Evolutionary conservation across 2,888 invertebrate genomes (phyloP).

Genomic region (Sesia bembeciformis): DNA sequence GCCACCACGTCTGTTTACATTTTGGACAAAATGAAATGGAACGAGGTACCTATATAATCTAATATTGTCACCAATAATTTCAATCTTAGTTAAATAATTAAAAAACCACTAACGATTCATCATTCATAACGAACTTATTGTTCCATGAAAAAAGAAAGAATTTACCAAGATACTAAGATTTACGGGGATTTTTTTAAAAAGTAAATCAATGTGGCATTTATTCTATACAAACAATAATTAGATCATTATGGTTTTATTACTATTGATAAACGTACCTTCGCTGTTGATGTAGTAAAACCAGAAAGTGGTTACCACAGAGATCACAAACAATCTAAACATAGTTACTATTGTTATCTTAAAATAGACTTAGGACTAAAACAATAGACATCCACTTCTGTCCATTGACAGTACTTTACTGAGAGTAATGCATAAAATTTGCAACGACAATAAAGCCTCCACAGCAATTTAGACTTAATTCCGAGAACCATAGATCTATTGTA

Average conservation of each 20-base stretch:
- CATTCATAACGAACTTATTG: too few species aligned
- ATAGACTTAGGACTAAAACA: neutral
- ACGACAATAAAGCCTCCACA: neutral
- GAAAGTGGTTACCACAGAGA: conserved; percentile 17
- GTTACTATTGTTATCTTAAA: neutral
- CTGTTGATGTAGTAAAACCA: conserved; percentile 30
- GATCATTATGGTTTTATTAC: neutral
- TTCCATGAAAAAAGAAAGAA: too few species aligned
- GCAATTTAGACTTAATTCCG: neutral
- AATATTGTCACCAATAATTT: too few species aligned
- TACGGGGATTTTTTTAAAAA: too few species aligned
- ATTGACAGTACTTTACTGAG: neutral
- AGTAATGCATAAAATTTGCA: neutral
- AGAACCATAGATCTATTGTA: neutral
- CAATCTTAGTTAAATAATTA: too few species aligned
- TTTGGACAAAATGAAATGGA: too few species aligned
- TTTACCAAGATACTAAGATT: too few species aligned
- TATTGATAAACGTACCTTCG: conserved; percentile 18
- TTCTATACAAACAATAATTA: too few species aligned
- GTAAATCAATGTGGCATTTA: too few species aligned
- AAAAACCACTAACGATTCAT: too few species aligned
- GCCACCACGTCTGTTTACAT: too few species aligned
- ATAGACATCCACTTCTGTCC: conserved; percentile 6
- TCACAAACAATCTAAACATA: conserved; percentile 21
- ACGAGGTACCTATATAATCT: too few species aligned